These are phyloP conservation scores for Oopsacas minuta DNA, from an alignment of 37 sponge, comb jelly and placozoan species.

Conservation along the genomic window DNA sequence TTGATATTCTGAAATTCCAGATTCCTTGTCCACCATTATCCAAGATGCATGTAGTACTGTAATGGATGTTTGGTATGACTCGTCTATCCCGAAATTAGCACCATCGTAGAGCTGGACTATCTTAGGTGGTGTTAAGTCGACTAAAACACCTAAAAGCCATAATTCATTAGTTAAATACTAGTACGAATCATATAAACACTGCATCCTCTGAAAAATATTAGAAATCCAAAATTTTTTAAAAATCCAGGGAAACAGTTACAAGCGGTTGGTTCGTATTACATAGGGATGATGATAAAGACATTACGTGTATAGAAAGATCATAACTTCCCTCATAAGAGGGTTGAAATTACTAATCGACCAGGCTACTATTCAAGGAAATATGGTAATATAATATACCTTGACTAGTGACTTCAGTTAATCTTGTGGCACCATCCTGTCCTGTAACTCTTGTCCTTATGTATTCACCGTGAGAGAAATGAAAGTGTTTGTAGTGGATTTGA, in stretches of 20 bases:
- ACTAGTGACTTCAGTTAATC: not conserved
- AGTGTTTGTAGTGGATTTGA: not conserved
- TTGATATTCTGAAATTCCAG: conserved; percentile 24
- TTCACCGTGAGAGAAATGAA: not conserved
- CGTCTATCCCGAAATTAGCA: not conserved
- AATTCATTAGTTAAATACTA: too few relatives aligned
- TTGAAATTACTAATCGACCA: too few relatives aligned
- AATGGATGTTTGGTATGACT: not conserved
- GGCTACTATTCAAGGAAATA: too few relatives aligned
- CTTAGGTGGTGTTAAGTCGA: conserved; percentile 49
- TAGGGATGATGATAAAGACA: too few relatives aligned
- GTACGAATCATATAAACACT: too few relatives aligned
- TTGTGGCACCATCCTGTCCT: not conserved
- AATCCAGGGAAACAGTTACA: too few relatives aligned
- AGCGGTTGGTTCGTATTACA: too few relatives aligned
- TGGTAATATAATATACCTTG: too few relatives aligned
- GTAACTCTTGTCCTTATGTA: not conserved
- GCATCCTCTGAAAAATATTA: too few relatives aligned
- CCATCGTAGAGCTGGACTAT: conserved; percentile 35
- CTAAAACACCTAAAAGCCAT: not conserved
- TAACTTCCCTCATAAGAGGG: too few relatives aligned
- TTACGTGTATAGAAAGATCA: too few relatives aligned
- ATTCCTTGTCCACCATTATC: conserved; percentile 36
- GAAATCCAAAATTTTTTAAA: too few relatives aligned
- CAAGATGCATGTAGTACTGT: conserved; percentile 18